A percentile compares a stretch with the other conserved stretches of the same genome.
phyloP scores from a whole-genome alignment of 2,888 invertebrate genomes.

The Odontocolon sp. region DNA sequence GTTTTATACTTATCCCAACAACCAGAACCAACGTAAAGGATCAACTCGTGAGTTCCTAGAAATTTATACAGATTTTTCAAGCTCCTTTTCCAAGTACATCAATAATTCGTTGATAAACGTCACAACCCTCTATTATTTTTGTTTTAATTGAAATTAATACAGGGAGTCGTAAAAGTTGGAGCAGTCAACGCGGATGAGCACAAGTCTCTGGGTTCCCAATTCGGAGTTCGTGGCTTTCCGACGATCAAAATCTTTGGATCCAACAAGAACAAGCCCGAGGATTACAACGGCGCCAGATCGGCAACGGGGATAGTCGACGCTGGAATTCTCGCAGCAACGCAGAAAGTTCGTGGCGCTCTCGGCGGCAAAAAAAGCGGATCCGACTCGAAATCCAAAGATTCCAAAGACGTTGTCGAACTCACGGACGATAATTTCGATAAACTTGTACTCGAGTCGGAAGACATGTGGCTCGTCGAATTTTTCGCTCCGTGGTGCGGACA shows the following conservation, averaged over 20 bases:
- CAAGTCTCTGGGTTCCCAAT: conserved; percentile 89
- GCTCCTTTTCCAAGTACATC: too few species aligned
- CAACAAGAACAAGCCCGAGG: conserved; percentile 91
- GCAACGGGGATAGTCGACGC: conserved; percentile 94
- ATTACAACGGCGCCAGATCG: conserved; percentile 92
- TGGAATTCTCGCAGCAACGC: conserved; percentile 89
- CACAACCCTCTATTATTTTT: too few species aligned
- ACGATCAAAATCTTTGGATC: conserved; percentile 96
- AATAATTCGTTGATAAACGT: too few species aligned
- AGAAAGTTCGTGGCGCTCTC: conserved; percentile 87
- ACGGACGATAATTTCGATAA: conserved; percentile 98
- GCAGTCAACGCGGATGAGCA: conserved; percentile 96
- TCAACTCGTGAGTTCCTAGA: conserved; percentile 14
- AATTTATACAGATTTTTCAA: conserved; percentile 54
- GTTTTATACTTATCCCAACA: conserved; percentile 36
- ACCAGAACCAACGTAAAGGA: neutral
- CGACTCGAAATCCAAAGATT: conserved; percentile 69
- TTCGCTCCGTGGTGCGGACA: conserved; percentile 99
- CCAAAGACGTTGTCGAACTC: conserved; percentile 91
- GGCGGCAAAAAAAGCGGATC: conserved; percentile 83
- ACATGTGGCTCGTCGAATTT: conserved; percentile 99
- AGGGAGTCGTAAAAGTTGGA: conserved; percentile 97
- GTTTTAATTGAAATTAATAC: conserved; percentile 65
- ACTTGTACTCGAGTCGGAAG: conserved; percentile 94
- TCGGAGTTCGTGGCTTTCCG: conserved; percentile 95